Conservation (phyloP, 1,140 invertebrate species). For the Drosophila hydei region DNA sequence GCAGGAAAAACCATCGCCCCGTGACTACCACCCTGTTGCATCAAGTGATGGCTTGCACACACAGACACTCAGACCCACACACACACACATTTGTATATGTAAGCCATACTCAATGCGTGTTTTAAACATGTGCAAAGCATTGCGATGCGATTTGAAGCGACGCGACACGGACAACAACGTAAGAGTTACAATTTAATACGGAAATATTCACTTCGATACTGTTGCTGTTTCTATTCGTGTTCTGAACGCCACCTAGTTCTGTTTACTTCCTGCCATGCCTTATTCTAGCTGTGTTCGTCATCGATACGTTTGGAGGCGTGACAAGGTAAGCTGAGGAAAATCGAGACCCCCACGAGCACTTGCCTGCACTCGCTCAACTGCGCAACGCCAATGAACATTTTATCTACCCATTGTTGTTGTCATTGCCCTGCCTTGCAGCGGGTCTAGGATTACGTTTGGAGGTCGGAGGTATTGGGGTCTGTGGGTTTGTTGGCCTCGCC, state of each 20-base stretch:
- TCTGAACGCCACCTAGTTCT: slow-evolving; percentile 5
- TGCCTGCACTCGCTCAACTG: background rate
- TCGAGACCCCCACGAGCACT: slow-evolving; percentile 2
- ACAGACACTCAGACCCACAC: background rate
- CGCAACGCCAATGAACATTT: slow-evolving; percentile 28
- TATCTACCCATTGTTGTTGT: slow-evolving; percentile 24
- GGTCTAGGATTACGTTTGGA: slow-evolving; percentile 13
- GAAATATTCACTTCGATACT: slow-evolving; percentile 18
- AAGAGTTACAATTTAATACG: slow-evolving; percentile 27
- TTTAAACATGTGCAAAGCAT: slow-evolving; percentile 19
- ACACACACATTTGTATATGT: background rate
- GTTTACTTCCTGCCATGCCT: slow-evolving; percentile 34
- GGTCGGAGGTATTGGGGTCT: background rate
- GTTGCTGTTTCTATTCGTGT: background rate
- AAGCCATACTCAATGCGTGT: slow-evolving; percentile 25
- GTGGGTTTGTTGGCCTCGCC: slow-evolving; percentile 24
- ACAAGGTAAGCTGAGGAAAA: background rate
- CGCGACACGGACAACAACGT: slow-evolving; percentile 7
- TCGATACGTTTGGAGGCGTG: background rate
- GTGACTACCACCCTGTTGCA: slow-evolving; percentile 15
- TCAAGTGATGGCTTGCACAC: slow-evolving; percentile 4
- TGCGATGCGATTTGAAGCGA: background rate
- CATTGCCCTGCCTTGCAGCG: slow-evolving; percentile 7
- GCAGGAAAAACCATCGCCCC: too few species aligned
- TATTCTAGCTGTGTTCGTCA: slow-evolving; percentile 9